phyloP scores from a whole-genome alignment of 2,888 invertebrate genomes.

The Orchesellides sinensis region DNA sequence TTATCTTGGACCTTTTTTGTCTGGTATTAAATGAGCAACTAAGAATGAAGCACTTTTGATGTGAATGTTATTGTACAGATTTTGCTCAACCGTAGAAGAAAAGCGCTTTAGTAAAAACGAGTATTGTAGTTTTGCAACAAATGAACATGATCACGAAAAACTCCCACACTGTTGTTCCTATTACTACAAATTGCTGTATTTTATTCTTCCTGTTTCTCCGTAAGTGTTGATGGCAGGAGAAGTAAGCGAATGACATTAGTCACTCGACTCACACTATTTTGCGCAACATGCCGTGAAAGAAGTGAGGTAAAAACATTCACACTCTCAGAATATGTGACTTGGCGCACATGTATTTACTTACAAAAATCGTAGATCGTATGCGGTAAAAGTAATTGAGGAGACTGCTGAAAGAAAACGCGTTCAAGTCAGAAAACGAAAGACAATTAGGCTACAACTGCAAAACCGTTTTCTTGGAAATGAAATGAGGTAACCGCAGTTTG shows the following conservation, averaged over 20 bases:
- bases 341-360: neutral
- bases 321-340: too few species aligned
- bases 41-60: conserved; percentile 27
- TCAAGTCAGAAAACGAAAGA: neutral
- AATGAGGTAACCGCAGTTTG: conserved; percentile 35
- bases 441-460: neutral
- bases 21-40: too few species aligned
- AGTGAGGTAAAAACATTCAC: too few species aligned
- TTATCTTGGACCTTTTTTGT: neutral
- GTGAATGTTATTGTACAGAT: conserved; percentile 16
- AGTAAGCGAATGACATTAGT: neutral
- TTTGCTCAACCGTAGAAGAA: conserved; percentile 33
- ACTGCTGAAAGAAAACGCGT: neutral
- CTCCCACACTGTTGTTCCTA: conserved; percentile 45
- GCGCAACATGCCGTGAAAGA: too few species aligned
- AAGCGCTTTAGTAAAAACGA: neutral
- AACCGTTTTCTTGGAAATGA: neutral
- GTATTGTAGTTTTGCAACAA: neutral
- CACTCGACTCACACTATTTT: neutral
- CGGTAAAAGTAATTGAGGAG: neutral
- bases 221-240: neutral
- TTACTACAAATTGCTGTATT: conserved; percentile 37
- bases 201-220: conserved; percentile 29
- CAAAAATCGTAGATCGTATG: neutral
- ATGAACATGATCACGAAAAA: conserved; percentile 28